A percentile compares a stretch with the other conserved stretches of the same genome.
Conservation (phyloP, 2,888 invertebrate genomes). For the Caenorhabditis angaria region DNA sequence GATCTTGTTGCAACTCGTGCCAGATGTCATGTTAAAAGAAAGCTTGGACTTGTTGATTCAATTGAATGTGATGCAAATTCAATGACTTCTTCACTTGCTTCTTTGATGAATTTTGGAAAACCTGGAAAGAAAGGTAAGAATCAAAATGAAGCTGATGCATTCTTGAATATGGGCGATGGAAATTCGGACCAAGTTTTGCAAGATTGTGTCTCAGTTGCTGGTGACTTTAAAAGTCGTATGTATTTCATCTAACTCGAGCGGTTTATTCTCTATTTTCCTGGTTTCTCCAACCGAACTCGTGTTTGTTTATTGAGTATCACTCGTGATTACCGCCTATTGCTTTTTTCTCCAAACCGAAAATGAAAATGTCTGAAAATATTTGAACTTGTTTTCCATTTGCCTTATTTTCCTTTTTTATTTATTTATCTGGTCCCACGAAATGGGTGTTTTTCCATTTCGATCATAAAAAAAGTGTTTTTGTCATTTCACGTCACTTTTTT, state of each 20-base stretch:
- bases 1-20: conserved; percentile 68
- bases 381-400: no score
- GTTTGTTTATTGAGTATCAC: not conserved
- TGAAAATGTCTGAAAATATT: no score
- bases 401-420: no score
- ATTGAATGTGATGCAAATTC: conserved; percentile 41
- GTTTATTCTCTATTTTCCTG: not conserved
- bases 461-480: not conserved
- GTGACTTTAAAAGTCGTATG: conserved; percentile 62
- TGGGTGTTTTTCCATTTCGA: no score
- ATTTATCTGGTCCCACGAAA: no score
- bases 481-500: not conserved
- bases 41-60: conserved; percentile 46
- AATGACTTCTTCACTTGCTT: conserved; percentile 45
- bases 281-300: not conserved
- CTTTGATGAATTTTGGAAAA: conserved; percentile 41
- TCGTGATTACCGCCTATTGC: conserved; percentile 1
- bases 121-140: conserved; percentile 1
- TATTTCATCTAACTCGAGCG: conserved; percentile 51
- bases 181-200: conserved; percentile 55
- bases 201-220: conserved; percentile 61
- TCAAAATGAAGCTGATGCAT: not conserved
- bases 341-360: no score
- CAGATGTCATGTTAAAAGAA: conserved; percentile 65
- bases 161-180: conserved; percentile 10